phyloP scores from a whole-genome alignment of 2,113 vertebrate genomes.

The Pongo pygmaeus region DNA sequence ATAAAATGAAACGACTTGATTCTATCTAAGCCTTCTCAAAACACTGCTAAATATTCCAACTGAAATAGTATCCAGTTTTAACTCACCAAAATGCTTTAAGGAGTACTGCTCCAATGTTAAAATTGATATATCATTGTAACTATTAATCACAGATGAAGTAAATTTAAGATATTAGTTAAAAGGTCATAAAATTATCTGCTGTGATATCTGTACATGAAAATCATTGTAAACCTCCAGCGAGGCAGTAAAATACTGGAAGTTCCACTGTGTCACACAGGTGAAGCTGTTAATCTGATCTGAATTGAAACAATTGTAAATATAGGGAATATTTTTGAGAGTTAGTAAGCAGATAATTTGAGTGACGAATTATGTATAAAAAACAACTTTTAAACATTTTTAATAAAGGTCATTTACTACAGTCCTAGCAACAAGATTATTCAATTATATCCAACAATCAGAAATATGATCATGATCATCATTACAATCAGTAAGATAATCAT shows the following conservation, averaged over 20 bases:
- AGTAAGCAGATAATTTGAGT: background rate
- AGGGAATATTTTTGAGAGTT: background rate
- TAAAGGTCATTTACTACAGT: background rate
- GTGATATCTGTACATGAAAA: background rate
- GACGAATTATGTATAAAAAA: background rate
- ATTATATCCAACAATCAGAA: background rate
- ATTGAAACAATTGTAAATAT: background rate
- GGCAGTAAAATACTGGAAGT: background rate
- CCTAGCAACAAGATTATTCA: background rate
- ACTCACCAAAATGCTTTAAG: background rate
- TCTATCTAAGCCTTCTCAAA: background rate
- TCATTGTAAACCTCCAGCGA: background rate
- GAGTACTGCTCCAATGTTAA: background rate
- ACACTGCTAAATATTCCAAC: background rate
- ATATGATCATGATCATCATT: background rate
- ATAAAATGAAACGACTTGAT: background rate
- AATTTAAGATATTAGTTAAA: background rate
- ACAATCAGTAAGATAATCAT: too few relatives aligned
- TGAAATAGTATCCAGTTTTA: background rate
- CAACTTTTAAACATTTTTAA: background rate
- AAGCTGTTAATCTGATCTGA: background rate
- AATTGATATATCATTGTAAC: background rate
- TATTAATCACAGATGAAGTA: background rate
- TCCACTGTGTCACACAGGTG: background rate
- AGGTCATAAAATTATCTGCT: background rate